Base-by-base conservation (phyloP, 2,888 invertebrate species). In the Himalopsyche anomala region DNA sequence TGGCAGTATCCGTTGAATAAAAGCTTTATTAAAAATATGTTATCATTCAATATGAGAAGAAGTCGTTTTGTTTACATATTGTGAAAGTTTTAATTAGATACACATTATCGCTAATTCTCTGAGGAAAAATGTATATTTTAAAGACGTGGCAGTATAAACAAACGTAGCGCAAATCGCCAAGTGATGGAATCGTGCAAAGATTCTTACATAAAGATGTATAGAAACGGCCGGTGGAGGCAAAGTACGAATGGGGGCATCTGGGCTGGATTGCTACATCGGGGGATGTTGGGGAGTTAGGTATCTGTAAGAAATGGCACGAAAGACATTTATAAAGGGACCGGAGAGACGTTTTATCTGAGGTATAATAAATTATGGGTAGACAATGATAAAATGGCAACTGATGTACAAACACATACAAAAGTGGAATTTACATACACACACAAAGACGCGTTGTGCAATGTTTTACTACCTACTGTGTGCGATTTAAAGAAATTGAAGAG, bases 301-400 rank as follows among this genome's bases (percentile, higher is more conserved):
- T 85, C 85, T 83, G 83, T 85, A 87, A 85, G 87, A 85, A 87
- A 83, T 80, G 85, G 83, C 85, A 87, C 85, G 85, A 87, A 87
- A 87, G 87, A 87, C 87, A 87, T 87, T 85, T 87, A 83, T 87
- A 85, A 85, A 83, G 84, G 80, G 45, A 74, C 74, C 84, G 62
- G 81, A 84, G 84, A 84, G 84, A 84, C 84, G 85, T 86, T 88
- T 88, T 88, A 88, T 88, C 87, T 86, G 85, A 85, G 86, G 79
- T 86, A 84, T 88, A 88, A 88, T 88, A 88, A 88, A 88, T 88
- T 88, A 88, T 85, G 85, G 85, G 85, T 84, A 88, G 87, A 88
- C 87, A 88, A 86, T 86, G 87, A 88, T 86, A 88, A 88, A 88
- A 88, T 84, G 86, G 74, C 74, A 74, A 74, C 74, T 74, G 74